Base-by-base conservation (phyloP, 2,888 invertebrate genomes). In the Anoplius nigerrimus region DNA sequence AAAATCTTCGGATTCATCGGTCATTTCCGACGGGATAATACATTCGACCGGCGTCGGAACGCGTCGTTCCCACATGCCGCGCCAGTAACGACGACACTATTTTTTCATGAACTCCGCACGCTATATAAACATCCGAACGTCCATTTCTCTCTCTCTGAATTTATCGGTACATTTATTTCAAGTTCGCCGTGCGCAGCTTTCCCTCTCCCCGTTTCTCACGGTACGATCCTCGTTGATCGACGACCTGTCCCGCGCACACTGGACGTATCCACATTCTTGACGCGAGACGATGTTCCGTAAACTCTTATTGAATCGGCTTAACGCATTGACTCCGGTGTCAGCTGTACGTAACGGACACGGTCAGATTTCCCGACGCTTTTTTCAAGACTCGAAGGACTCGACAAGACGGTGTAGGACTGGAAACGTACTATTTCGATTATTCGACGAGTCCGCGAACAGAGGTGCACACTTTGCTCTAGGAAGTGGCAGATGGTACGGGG, bases 261-360 rank as follows among this genome's bases (percentile, higher is more conserved):
- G 11, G 11, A 48, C 48, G 3, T 6, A 16, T 18, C 51, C 64
- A 60, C 65, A 53, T 61, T 20, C 61, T 58, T 60, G 66, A 72
- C 69, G 69, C 60, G 72, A 70, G 72, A 78, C 72, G 62, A 56
- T 68, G 61, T 58, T 68, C 74, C 69, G 69, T 80, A 80, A 80
- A 78, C 76, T 69, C 46, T 45, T 74, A 69, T 81, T 79, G 78
- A 81, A 79, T 81, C 69, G 72, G 62, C 69, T 63, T 62, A 64
- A 69, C 62, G 69, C 62, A 69, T 61, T 34, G 34, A 34, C 6
- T 27, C 4, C 4, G 4, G 27, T 27, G 27, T 27, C 27, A 27
- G 27, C 6, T 6, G 27, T 6, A 27, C 6, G 6, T 27, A 27
- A n/a, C n/a, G 63, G 54, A 24, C 57, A 48, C 16, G 20, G 68